Evolutionary conservation across 2,797 vertebrate genomes (phyloP).

Genomic region (Loriculus beryllinus): DNA sequence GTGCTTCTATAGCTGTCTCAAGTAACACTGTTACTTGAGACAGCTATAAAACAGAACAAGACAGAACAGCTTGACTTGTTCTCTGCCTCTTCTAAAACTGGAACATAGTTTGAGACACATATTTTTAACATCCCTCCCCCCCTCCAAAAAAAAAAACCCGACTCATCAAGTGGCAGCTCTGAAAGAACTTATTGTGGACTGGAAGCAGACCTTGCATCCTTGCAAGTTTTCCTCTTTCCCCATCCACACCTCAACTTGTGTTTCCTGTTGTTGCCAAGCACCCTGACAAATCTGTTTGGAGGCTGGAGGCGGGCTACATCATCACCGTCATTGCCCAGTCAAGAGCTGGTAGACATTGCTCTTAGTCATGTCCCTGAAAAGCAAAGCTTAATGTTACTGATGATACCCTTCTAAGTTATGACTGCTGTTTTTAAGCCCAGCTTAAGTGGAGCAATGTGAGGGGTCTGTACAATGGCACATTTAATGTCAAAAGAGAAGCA

Average conservation of each 20-base stretch:
- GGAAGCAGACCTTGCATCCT: not conserved
- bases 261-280: not conserved
- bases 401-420: not conserved
- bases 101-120: not conserved
- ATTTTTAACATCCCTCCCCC: not conserved
- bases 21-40: not conserved
- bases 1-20: fast-evolving
- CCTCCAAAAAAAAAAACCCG: not conserved
- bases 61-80: fast-evolving
- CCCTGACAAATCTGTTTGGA: not conserved
- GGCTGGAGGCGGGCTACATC: not conserved
- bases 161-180: not conserved
- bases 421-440: not conserved
- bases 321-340: not conserved
- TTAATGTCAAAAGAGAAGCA: not conserved
- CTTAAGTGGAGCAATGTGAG: not conserved
- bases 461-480: not conserved
- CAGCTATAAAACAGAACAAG: not conserved
- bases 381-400: not conserved
- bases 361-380: not conserved
- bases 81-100: not conserved
- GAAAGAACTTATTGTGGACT: not conserved
- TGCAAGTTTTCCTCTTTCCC: not conserved
- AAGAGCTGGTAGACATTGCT: not conserved
- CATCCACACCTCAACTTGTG: not conserved